These are phyloP conservation scores for Drosophila nannoptera DNA, from an alignment of 1,140 invertebrate species.

Conservation along the genomic window DNA sequence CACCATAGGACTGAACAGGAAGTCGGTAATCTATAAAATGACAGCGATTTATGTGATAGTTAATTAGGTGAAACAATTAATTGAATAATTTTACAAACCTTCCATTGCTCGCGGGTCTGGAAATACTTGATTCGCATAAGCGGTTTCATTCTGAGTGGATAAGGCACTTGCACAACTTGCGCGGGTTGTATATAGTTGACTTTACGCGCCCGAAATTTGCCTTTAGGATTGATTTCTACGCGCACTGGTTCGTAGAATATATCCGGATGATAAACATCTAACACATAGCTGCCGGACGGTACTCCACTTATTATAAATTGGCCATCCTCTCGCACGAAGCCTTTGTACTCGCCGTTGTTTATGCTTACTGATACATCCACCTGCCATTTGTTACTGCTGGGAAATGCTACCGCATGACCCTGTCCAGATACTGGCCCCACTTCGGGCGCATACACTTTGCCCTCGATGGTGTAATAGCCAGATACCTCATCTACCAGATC, in stretches of 20 bases:
- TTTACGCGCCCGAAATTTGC: constrained; percentile 96
- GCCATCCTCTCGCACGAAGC: constrained; percentile 95
- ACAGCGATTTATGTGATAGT: not conserved
- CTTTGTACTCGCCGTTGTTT: constrained; percentile 92
- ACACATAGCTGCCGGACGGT: constrained; percentile 95
- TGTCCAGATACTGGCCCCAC: constrained; percentile 17
- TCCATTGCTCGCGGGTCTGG: constrained; percentile 95
- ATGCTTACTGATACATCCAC: constrained; percentile 88
- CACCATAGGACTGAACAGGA: constrained; percentile 98
- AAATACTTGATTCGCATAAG: constrained; percentile 93
- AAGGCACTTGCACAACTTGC: constrained; percentile 91
- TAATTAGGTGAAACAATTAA: not conserved
- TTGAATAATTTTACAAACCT: constrained; percentile 72
- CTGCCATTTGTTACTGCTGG: constrained; percentile 84
- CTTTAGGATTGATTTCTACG: constrained; percentile 97
- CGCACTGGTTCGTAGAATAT: constrained; percentile 93
- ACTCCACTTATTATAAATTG: constrained; percentile 93
- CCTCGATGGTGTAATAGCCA: constrained; percentile 84
- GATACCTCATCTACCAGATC: constrained; percentile 66
- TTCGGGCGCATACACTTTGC: constrained; percentile 88
- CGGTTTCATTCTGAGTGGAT: constrained; percentile 93
- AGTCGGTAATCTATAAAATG: constrained; percentile 86
- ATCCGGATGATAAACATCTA: constrained; percentile 95
- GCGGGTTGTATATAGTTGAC: constrained; percentile 97
- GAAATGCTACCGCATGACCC: constrained; percentile 78